Percentiles rank a stretch among this genome's conserved stretches.
Evolutionary conservation across 2,888 invertebrate species (phyloP).

Genomic region (Aphrophora alni): DNA sequence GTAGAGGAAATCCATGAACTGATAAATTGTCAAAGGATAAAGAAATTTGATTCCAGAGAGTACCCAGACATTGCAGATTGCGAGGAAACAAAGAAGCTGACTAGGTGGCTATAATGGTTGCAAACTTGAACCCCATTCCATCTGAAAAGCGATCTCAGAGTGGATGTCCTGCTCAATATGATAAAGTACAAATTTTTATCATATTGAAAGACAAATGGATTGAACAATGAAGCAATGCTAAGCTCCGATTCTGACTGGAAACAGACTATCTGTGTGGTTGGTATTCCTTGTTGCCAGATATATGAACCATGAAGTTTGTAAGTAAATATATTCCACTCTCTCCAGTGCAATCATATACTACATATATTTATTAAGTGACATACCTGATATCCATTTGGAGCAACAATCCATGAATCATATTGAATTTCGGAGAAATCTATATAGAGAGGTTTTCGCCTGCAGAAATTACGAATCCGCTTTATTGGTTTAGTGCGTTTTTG

Average conservation of each 20-base stretch:
- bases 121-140: neutral
- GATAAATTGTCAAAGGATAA: neutral
- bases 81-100: neutral
- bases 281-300: no score
- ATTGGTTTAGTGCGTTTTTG: neutral
- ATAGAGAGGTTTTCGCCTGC: constrained; percentile 26
- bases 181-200: no score
- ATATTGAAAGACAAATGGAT: neutral
- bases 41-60: neutral
- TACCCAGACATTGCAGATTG: neutral
- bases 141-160: neutral
- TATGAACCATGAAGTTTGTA: no score
- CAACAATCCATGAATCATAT: constrained; percentile 32
- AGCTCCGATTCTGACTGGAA: no score
- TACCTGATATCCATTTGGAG: constrained; percentile 31
- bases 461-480: neutral
- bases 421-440: constrained; percentile 25
- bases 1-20: neutral
- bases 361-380: neutral
- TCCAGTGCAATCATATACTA: no score
- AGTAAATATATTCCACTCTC: no score
- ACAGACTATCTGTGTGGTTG: no score
- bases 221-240: no score
- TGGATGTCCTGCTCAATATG: neutral
- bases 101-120: neutral